Conservation (phyloP, 2,113 vertebrate species). For the Physeter macrocephalus region DNA sequence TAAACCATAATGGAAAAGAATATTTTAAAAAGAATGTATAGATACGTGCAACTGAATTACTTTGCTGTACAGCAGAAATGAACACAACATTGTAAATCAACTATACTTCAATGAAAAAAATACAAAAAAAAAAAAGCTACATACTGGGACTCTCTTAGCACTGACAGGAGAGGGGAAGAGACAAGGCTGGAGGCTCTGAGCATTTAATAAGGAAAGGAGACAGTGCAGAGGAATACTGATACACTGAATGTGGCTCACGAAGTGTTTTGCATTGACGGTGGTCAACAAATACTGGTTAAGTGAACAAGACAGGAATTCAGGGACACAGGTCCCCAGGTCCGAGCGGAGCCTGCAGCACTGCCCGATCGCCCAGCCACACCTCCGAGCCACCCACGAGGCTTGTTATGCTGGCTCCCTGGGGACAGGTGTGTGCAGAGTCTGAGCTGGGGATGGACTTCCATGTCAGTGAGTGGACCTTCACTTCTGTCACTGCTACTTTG, state of each 20-base stretch:
- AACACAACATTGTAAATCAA: not conserved
- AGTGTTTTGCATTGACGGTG: accelerated
- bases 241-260: accelerated
- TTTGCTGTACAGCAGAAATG: not conserved
- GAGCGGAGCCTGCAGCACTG: not conserved
- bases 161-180: accelerated
- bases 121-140: not conserved
- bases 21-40: not conserved
- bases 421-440: not conserved
- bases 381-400: not conserved
- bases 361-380: accelerated
- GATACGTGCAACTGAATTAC: no score
- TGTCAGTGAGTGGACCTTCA: accelerated
- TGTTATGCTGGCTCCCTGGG: not conserved
- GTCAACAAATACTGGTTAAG: not conserved
- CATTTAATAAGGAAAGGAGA: not conserved
- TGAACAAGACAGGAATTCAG: not conserved
- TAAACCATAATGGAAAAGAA: not conserved
- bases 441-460: not conserved
- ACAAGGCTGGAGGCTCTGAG: accelerated
- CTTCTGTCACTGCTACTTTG: no score
- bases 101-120: not conserved
- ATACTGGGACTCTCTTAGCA: no score
- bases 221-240: not conserved
- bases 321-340: not conserved